Evolutionary conservation across 2,888 invertebrate species (phyloP).

Genomic region (Eubasilissa splendida): DNA sequence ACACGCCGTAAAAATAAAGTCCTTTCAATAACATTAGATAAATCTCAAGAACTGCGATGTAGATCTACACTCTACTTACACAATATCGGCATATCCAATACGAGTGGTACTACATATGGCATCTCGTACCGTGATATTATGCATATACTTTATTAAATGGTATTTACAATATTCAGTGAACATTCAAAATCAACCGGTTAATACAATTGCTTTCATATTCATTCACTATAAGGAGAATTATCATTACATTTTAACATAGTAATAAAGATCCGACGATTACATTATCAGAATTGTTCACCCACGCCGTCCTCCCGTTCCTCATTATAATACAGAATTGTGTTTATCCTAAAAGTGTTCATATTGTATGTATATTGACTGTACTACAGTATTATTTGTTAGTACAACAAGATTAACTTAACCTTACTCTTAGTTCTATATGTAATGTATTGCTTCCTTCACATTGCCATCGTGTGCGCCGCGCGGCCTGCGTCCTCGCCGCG

Average conservation of each 20-base stretch:
- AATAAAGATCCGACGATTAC: constrained; percentile 35
- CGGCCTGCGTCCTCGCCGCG: neutral
- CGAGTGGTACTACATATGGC: constrained; percentile 56
- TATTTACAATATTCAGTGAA: constrained; percentile 56
- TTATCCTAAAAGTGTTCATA: constrained; percentile 43
- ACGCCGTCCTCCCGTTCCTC: neutral
- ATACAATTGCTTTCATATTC: constrained; percentile 47
- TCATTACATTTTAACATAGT: constrained; percentile 44
- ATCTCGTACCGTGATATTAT: constrained; percentile 53
- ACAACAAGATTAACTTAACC: constrained; percentile 50
- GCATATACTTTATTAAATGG: constrained; percentile 46
- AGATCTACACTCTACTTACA: constrained; percentile 48
- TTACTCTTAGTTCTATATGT: constrained; percentile 52
- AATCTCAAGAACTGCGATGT: constrained; percentile 41
- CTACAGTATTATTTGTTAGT: constrained; percentile 37
- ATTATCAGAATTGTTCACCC: constrained; percentile 25
- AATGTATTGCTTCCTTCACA: constrained; percentile 58
- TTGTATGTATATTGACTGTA: constrained; percentile 46
- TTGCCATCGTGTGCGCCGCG: constrained; percentile 47
- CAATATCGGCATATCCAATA: constrained; percentile 49
- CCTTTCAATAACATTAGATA: constrained; percentile 32
- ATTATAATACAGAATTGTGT: constrained; percentile 46
- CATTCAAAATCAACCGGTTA: constrained; percentile 55
- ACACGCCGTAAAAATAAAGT: constrained; percentile 30
- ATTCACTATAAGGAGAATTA: constrained; percentile 43